Conservation (phyloP, 2,888 invertebrate genomes). For the Eilema caniola region DNA sequence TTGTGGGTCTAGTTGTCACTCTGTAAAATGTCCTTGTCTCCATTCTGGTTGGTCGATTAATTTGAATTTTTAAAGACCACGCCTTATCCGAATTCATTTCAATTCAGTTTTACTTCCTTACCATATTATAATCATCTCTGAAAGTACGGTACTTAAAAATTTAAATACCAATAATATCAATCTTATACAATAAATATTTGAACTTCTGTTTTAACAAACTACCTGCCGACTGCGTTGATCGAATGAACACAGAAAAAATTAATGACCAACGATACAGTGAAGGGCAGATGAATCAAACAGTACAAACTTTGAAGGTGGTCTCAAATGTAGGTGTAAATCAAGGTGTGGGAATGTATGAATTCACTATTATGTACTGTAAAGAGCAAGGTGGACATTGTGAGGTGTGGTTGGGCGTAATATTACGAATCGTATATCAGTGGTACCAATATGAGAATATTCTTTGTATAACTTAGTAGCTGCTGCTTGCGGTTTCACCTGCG, state of each 20-base stretch:
- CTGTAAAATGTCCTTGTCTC: too few species aligned
- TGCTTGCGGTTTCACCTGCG: background rate
- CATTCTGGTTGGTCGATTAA: too few species aligned
- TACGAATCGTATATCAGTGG: background rate
- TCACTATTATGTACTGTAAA: background rate
- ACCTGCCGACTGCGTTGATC: conserved; percentile 1
- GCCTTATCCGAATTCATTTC: too few species aligned
- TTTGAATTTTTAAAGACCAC: too few species aligned
- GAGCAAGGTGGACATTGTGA: background rate
- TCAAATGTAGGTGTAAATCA: conserved; percentile 2
- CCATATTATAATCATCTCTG: too few species aligned
- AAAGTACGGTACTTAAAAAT: background rate
- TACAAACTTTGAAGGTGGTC: conserved; percentile 10
- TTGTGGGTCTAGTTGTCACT: too few species aligned
- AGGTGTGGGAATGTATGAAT: conserved; percentile 7
- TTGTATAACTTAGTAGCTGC: background rate
- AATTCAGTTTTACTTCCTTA: too few species aligned
- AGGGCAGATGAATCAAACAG: background rate
- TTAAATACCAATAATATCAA: background rate
- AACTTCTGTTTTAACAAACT: background rate
- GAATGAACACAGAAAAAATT: background rate
- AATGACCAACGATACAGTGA: background rate
- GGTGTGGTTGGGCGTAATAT: background rate
- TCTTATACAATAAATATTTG: background rate
- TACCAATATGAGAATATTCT: background rate